These are phyloP conservation scores for Melanotaenia nigrans DNA, from an alignment of 2,797 vertebrate species.

Conservation along the genomic window DNA sequence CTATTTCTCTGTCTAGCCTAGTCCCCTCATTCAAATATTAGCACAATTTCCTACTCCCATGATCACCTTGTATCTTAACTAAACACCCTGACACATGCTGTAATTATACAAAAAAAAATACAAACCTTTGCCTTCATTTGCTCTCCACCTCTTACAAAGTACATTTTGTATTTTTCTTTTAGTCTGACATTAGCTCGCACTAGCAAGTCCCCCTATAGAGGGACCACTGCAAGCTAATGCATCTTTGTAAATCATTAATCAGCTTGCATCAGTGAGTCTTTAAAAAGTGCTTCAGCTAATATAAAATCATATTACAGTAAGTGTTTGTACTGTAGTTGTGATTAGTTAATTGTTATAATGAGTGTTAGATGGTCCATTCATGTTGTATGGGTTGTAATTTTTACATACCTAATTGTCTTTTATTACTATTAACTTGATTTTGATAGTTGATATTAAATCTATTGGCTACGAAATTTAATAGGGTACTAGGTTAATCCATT, in stretches of 20 bases:
- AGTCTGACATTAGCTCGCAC: neutral
- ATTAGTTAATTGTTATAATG: too few species aligned
- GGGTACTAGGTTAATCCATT: too few species aligned
- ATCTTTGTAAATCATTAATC: neutral
- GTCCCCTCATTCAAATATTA: slow-evolving; percentile 30
- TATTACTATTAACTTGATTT: too few species aligned
- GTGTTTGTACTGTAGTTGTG: neutral
- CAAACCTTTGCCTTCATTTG: too few species aligned
- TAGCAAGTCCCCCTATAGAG: neutral
- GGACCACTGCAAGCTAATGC: too few species aligned
- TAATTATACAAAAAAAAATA: too few species aligned
- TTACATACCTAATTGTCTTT: too few species aligned
- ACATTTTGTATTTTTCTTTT: neutral
- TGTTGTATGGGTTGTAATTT: too few species aligned
- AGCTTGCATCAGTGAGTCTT: neutral
- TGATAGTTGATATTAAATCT: too few species aligned
- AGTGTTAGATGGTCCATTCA: too few species aligned
- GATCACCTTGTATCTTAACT: slow-evolving; percentile 14
- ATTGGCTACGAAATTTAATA: too few species aligned
- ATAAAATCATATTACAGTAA: neutral
- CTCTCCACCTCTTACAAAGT: too few species aligned
- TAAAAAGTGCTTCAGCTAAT: neutral
- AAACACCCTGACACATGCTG: slow-evolving; percentile 20
- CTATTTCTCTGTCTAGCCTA: slow-evolving; percentile 1
- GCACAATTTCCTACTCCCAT: slow-evolving; percentile 5